phyloP scores from a whole-genome alignment of 2,797 vertebrate genomes.

The Delichon dasypus region DNA sequence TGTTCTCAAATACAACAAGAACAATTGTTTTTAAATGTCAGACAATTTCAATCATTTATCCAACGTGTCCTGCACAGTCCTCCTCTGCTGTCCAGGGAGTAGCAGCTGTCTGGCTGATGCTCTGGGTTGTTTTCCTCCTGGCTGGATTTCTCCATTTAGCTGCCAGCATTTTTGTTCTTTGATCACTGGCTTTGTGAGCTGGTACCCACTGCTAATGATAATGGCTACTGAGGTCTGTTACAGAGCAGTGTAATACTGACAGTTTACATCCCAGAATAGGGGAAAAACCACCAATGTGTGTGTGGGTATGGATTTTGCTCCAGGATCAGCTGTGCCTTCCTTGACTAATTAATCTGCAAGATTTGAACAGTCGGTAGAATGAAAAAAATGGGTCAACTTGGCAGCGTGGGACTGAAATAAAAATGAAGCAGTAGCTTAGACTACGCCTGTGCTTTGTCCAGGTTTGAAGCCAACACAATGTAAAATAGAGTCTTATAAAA shows the following conservation, averaged over 20 bases:
- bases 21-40: conserved; percentile 35
- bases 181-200: conserved; percentile 60
- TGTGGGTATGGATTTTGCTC: conserved; percentile 39
- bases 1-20: background rate
- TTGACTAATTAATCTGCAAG: conserved; percentile 54
- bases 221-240: conserved; percentile 50
- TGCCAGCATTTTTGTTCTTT: conserved; percentile 69
- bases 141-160: conserved; percentile 44
- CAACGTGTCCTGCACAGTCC: background rate
- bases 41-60: background rate
- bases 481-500: background rate
- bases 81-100: background rate
- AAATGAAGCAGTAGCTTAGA: conserved; percentile 33
- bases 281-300: background rate
- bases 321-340: conserved; percentile 61
- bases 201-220: conserved; percentile 62
- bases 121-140: conserved; percentile 63
- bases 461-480: background rate
- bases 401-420: conserved; percentile 50
- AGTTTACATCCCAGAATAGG: conserved; percentile 9
- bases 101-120: conserved; percentile 55
- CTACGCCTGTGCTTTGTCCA: background rate
- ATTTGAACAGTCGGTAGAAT: conserved; percentile 52
- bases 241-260: background rate
- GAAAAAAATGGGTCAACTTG: conserved; percentile 61